Conservation (phyloP, 1,140 invertebrate genomes). For the Drosophila subobscura region DNA sequence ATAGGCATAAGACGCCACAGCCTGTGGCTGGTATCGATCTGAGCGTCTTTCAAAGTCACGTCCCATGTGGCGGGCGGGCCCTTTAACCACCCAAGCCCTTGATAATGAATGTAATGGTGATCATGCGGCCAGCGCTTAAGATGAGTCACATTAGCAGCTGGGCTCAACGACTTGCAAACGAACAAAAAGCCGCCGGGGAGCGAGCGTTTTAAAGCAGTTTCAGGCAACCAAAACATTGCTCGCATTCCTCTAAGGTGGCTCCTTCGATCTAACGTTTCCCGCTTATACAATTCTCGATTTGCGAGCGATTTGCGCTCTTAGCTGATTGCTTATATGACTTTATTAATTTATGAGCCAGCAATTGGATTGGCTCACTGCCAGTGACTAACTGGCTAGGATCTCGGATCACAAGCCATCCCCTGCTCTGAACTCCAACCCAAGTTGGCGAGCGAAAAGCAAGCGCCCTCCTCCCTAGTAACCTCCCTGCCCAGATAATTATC, state of each 20-base stretch:
- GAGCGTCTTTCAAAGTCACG: conserved; percentile 40
- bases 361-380: conserved; percentile 12
- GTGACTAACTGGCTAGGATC: conserved; percentile 25
- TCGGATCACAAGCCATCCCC: conserved; percentile 26
- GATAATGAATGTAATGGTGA: conserved; percentile 8
- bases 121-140: conserved; percentile 12
- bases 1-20: conserved; percentile 27
- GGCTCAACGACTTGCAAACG: conserved; percentile 10
- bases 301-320: conserved; percentile 23
- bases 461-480: too few species aligned
- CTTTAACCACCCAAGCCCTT: neutral
- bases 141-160: conserved; percentile 42
- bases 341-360: conserved; percentile 38
- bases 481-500: conserved; percentile 12
- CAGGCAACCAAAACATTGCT: neutral
- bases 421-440: conserved; percentile 4
- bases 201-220: conserved; percentile 16
- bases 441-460: neutral
- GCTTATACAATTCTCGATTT: conserved; percentile 13
- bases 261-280: neutral
- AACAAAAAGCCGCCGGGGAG: neutral
- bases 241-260: neutral
- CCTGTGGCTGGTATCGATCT: conserved; percentile 13
- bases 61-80: conserved; percentile 21
- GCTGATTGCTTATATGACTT: conserved; percentile 18